Conservation (phyloP, 2,888 invertebrate genomes). For the Pemphredon lugubris region DNA sequence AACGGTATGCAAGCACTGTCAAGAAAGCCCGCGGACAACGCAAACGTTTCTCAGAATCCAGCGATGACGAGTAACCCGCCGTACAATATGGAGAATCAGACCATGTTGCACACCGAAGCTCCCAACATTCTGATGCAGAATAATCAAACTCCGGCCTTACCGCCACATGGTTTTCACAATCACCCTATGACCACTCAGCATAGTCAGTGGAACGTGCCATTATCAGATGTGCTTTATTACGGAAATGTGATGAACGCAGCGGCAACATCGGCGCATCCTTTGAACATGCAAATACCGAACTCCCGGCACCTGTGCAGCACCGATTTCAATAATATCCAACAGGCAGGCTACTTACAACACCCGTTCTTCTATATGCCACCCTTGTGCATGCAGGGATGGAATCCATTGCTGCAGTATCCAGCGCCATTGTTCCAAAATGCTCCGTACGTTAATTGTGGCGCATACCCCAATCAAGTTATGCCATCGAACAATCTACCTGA, state of each 20-base stretch:
- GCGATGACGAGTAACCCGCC: conserved; percentile 27
- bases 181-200: conserved; percentile 30
- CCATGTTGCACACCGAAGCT: conserved; percentile 34
- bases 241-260: conserved; percentile 41
- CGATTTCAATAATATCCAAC: conserved; percentile 35
- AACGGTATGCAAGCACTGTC: conserved; percentile 23
- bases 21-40: conserved; percentile 23
- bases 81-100: conserved; percentile 30
- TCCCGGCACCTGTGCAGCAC: conserved; percentile 15
- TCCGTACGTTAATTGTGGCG: conserved; percentile 27
- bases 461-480: conserved; percentile 24
- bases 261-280: conserved; percentile 19
- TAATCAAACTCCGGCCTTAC: conserved; percentile 29
- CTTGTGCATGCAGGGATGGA: conserved; percentile 57
- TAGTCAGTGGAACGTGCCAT: conserved; percentile 37
- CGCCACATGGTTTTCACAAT: conserved; percentile 36
- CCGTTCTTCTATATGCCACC: conserved; percentile 40
- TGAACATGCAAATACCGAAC: conserved; percentile 45
- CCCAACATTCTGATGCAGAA: conserved; percentile 37
- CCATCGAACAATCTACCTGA: conserved; percentile 29
- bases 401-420: conserved; percentile 50
- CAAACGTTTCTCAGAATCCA: conserved; percentile 21
- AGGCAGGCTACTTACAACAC: conserved; percentile 36
- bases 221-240: conserved; percentile 33
- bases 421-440: conserved; percentile 41